Conservation (phyloP, 1,140 invertebrate species). For the Lysiphlebus fabarum region DNA sequence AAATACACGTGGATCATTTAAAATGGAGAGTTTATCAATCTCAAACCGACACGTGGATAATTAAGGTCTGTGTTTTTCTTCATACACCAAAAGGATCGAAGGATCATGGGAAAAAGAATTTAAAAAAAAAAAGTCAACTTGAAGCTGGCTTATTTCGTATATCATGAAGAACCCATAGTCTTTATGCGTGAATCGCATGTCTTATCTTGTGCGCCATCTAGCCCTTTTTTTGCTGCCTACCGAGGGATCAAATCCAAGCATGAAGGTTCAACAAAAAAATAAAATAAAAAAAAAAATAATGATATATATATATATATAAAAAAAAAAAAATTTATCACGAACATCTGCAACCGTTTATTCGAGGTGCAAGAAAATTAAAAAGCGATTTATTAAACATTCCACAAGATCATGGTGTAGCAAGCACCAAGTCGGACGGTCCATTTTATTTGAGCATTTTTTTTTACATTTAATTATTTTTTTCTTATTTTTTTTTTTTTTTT, state of each 20-base stretch:
- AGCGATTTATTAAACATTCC: too few species aligned
- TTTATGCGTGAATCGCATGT: conserved; percentile 48
- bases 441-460: not conserved
- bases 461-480: conserved; percentile 9
- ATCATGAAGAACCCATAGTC: conserved; percentile 26
- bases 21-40: conserved; percentile 39
- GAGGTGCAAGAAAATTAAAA: too few species aligned
- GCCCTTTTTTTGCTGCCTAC: conserved; percentile 34
- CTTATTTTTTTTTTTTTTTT: conserved; percentile 1
- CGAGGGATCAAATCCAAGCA: conserved; percentile 15
- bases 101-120: too few species aligned
- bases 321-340: too few species aligned
- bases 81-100: not conserved
- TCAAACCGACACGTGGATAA: conserved; percentile 43
- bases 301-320: too few species aligned
- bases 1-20: conserved; percentile 11
- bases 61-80: conserved; percentile 37
- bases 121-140: conserved; percentile 24
- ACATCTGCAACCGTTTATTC: too few species aligned
- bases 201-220: conserved; percentile 44
- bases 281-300: too few species aligned
- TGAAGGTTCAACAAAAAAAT: too few species aligned
- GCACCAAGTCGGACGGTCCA: not conserved
- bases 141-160: conserved; percentile 22
- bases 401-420: too few species aligned